Percentiles rank a stretch among this genome's conserved stretches.
phyloP scores from a whole-genome alignment of 2,113 vertebrate species.

The Clupea harengus region DNA sequence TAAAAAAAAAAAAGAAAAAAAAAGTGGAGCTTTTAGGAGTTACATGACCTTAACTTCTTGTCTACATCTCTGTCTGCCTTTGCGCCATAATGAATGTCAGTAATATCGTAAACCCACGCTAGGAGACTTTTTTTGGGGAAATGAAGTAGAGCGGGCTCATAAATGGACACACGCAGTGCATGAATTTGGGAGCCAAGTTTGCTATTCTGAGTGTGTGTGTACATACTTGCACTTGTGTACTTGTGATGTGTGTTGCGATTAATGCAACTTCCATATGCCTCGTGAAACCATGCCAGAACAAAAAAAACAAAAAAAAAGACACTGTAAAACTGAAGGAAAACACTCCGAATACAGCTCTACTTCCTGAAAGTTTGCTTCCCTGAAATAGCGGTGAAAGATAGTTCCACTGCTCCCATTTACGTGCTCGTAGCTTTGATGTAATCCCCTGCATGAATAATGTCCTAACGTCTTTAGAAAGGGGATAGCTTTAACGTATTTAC shows the following conservation, averaged over 20 bases:
- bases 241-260: slow-evolving; percentile 64
- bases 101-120: not conserved
- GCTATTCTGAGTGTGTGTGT: slow-evolving; percentile 11
- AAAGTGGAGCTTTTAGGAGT: not conserved
- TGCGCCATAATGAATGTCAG: not conserved
- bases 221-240: slow-evolving; percentile 33
- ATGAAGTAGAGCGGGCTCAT: slow-evolving; percentile 22
- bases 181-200: slow-evolving; percentile 15
- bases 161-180: slow-evolving; percentile 9
- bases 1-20: not conserved
- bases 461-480: not conserved
- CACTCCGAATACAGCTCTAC: not conserved
- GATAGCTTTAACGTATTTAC: not conserved
- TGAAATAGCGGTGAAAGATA: not conserved
- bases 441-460: not conserved
- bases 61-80: slow-evolving; percentile 1
- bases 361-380: not conserved
- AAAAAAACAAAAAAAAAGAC: not conserved
- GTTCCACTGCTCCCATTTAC: not conserved
- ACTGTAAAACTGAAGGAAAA: not conserved
- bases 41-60: not conserved
- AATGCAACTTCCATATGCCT: slow-evolving; percentile 69
- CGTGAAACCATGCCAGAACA: slow-evolving; percentile 29
- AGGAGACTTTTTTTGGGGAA: not conserved
- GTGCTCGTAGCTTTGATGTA: slow-evolving; percentile 15